Evolutionary conservation across 2,113 vertebrate species (phyloP).

Genomic region (Xiphias gladius): DNA sequence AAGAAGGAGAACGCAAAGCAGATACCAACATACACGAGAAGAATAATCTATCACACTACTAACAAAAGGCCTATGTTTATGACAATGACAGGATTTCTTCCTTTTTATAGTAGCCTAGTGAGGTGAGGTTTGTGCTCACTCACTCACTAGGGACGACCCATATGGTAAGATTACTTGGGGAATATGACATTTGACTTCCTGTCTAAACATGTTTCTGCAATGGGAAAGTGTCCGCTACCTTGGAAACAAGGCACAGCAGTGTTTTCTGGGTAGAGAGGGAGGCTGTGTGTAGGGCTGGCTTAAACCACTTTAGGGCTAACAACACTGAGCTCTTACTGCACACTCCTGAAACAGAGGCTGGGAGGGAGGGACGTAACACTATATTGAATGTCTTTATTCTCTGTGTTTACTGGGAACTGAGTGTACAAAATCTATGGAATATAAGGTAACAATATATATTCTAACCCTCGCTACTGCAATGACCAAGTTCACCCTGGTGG

Average conservation of each 20-base stretch:
- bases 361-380: too few species aligned
- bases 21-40: neutral
- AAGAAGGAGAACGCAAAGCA: neutral
- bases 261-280: too few species aligned
- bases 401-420: too few species aligned
- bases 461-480: too few species aligned
- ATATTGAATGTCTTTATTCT: too few species aligned
- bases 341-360: too few species aligned
- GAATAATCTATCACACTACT: neutral
- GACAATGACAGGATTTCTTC: neutral
- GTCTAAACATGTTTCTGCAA: conserved; percentile 36
- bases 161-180: neutral
- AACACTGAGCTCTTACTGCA: neutral
- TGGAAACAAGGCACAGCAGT: conserved; percentile 16
- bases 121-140: neutral
- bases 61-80: neutral
- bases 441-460: too few species aligned
- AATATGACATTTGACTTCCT: conserved; percentile 19
- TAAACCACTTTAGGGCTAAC: too few species aligned
- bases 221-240: neutral
- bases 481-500: too few species aligned
- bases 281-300: too few species aligned
- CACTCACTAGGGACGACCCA: conserved; percentile 5
- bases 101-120: neutral
- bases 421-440: too few species aligned